These are phyloP conservation scores for Hyles vespertilio DNA, from an alignment of 1,140 invertebrate species.

Conservation along the genomic window DNA sequence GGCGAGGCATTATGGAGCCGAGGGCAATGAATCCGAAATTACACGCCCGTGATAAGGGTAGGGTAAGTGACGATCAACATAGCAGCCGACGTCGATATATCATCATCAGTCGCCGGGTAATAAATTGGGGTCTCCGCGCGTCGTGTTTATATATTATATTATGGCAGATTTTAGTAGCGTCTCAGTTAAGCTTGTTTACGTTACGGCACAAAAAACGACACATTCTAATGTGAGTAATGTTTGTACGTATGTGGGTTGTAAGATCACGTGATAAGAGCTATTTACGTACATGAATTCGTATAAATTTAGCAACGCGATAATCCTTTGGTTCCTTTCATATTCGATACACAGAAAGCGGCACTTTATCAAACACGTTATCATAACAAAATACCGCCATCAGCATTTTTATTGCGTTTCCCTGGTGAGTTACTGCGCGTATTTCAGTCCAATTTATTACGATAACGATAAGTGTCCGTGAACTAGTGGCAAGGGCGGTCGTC, in stretches of 20 bases:
- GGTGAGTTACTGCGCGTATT: constrained; percentile 56
- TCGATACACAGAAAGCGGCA: neutral
- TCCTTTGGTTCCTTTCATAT: neutral
- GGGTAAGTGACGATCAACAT: constrained; percentile 69
- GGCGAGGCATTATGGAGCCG: constrained; percentile 30
- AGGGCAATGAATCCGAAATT: constrained; percentile 70
- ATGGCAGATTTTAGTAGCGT: constrained; percentile 13
- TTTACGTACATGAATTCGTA: no score
- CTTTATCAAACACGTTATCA: constrained; percentile 20
- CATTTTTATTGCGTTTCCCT: constrained; percentile 58
- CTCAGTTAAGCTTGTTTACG: no score
- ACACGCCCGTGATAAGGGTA: constrained; percentile 65
- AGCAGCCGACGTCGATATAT: constrained; percentile 69
- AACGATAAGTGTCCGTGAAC: constrained; percentile 69
- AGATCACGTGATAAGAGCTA: no score
- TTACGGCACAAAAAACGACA: no score
- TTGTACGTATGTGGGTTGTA: no score
- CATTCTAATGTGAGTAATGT: no score
- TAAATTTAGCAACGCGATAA: neutral
- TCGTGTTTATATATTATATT: constrained; percentile 45
- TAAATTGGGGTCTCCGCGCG: constrained; percentile 53
- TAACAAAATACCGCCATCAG: constrained; percentile 41
- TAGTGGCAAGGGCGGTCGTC: constrained; percentile 45
- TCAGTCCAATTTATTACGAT: constrained; percentile 69
- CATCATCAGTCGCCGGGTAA: constrained; percentile 68